These are phyloP conservation scores for Agrochola macilenta DNA, from an alignment of 2,888 invertebrate species.

Conservation along the genomic window DNA sequence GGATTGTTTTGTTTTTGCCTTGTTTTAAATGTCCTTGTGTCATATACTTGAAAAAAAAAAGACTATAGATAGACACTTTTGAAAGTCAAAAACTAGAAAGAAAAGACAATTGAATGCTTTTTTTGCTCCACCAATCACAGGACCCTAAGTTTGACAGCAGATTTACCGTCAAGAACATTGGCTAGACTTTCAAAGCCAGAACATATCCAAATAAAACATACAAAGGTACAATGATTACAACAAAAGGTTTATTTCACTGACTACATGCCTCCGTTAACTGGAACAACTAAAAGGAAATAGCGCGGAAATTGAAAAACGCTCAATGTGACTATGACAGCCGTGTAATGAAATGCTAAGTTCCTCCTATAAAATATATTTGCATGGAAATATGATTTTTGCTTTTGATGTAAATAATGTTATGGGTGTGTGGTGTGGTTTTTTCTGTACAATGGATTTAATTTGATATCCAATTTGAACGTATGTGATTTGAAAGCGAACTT, in stretches of 20 bases:
- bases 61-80: no score
- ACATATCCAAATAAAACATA: neutral
- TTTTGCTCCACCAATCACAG: no score
- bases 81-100: no score
- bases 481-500: neutral
- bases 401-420: slow-evolving; percentile 27
- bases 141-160: neutral
- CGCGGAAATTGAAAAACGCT: slow-evolving; percentile 66
- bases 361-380: slow-evolving; percentile 44
- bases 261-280: neutral
- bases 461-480: neutral
- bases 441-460: slow-evolving; percentile 9
- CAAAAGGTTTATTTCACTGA: slow-evolving; percentile 6
- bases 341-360: slow-evolving; percentile 56
- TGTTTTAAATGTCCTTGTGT: no score
- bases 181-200: neutral
- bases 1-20: no score
- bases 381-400: slow-evolving; percentile 50
- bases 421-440: neutral
- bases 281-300: slow-evolving; percentile 64
- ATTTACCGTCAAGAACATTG: neutral
- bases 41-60: no score
- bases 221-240: slow-evolving; percentile 5
- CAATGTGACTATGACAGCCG: slow-evolving; percentile 58
- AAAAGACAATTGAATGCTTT: no score